phyloP scores from a whole-genome alignment of 2,113 vertebrate genomes.

The Thamnophis sirtalis region DNA sequence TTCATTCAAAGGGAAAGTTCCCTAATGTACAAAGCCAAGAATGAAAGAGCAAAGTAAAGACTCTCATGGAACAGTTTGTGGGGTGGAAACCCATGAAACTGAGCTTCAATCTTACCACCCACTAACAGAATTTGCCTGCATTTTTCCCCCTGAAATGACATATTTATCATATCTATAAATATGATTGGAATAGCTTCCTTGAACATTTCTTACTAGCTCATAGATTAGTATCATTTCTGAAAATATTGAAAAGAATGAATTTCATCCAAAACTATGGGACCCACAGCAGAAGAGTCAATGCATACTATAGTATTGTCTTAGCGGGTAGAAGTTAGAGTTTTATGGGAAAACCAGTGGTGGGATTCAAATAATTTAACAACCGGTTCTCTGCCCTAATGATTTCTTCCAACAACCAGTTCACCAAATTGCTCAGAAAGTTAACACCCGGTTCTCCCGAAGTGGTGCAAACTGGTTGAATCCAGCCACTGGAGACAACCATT shows the following conservation, averaged over 20 bases:
- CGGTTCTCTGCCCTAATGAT: too few relatives aligned
- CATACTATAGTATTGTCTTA: not conserved
- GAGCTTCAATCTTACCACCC: constrained; percentile 54
- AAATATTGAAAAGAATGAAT: constrained; percentile 28
- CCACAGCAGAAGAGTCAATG: not conserved
- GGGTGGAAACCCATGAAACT: constrained; percentile 55
- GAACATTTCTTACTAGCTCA: constrained; percentile 21
- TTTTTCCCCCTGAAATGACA: constrained; percentile 29
- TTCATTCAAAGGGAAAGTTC: constrained; percentile 44
- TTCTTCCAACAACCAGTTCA: too few relatives aligned
- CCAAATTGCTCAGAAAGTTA: too few relatives aligned
- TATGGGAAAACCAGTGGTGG: not conserved
- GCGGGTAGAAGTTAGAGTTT: not conserved
- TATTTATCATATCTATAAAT: too few relatives aligned
- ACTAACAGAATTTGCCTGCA: constrained; percentile 57
- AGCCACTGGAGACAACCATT: not conserved
- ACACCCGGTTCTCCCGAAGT: too few relatives aligned
- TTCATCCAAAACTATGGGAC: not conserved
- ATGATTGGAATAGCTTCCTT: constrained; percentile 46
- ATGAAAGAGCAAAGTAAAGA: constrained; percentile 58
- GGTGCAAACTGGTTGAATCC: too few relatives aligned
- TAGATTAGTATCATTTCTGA: constrained; percentile 39
- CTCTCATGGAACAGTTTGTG: constrained; percentile 63
- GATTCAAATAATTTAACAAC: too few relatives aligned
- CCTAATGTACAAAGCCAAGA: constrained; percentile 56